phyloP scores from a whole-genome alignment of 2,888 invertebrate species.

The Oscheius onirici region DNA sequence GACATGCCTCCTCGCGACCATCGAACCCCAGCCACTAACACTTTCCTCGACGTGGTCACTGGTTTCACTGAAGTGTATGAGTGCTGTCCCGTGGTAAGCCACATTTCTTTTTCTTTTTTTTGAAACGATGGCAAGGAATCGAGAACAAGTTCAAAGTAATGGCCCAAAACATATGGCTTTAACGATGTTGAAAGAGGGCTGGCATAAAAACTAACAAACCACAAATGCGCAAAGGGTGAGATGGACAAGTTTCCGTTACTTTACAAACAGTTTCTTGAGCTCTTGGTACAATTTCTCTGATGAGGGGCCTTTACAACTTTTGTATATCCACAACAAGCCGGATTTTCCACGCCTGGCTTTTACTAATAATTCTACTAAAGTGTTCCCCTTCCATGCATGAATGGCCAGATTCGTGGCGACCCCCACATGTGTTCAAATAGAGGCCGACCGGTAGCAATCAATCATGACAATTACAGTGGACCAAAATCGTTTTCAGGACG shows the following conservation, averaged over 20 bases:
- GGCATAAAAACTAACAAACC: too few relatives aligned
- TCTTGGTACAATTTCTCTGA: too few relatives aligned
- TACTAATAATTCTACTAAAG: neutral
- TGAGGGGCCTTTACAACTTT: too few relatives aligned
- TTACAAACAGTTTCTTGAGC: too few relatives aligned
- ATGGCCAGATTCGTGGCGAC: neutral
- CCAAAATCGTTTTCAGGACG: conserved; percentile 72
- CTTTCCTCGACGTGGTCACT: conserved; percentile 58
- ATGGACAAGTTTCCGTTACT: too few relatives aligned
- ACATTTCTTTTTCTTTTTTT: neutral
- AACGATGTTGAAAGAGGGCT: too few relatives aligned
- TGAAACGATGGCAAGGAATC: neutral
- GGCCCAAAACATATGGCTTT: too few relatives aligned
- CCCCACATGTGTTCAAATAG: conserved; percentile 17
- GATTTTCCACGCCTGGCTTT: neutral
- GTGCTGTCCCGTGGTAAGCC: conserved; percentile 22
- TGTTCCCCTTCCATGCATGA: neutral
- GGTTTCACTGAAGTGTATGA: conserved; percentile 25
- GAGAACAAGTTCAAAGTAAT: too few relatives aligned
- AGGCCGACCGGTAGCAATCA: conserved; percentile 19
- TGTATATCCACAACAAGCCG: too few relatives aligned
- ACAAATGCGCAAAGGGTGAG: too few relatives aligned
- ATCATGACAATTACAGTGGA: conserved; percentile 21
- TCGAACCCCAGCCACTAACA: conserved; percentile 47
- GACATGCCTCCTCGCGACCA: neutral